phyloP scores from a whole-genome alignment of 2,113 vertebrate species.

The Siniperca chuatsi region DNA sequence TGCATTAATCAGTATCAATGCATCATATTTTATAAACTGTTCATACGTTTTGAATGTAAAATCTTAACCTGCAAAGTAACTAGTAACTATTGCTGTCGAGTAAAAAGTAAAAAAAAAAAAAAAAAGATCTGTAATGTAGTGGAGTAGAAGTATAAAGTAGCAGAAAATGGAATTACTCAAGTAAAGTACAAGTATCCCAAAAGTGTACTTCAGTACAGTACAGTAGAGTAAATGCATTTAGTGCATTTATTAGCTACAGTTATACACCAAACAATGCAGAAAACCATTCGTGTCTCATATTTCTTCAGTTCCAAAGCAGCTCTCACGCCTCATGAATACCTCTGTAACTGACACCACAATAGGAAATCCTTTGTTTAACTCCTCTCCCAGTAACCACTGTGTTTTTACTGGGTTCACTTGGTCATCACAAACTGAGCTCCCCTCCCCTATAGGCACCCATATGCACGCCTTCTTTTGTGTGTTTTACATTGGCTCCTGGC shows the following conservation, averaged over 20 bases:
- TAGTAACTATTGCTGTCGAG: neutral
- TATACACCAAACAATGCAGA: neutral
- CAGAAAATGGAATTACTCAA: neutral
- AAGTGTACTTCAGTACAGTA: neutral
- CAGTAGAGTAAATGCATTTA: neutral
- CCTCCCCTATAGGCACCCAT: constrained; percentile 35
- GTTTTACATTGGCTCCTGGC: constrained; percentile 55
- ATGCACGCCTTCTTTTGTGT: constrained; percentile 18
- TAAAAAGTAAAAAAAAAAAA: neutral
- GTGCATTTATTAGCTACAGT: neutral
- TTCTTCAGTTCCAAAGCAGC: constrained; percentile 20
- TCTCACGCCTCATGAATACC: constrained; percentile 25
- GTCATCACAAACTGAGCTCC: constrained; percentile 34
- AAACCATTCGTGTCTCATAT: constrained; percentile 6
- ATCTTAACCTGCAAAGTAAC: too few relatives aligned
- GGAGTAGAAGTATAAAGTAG: neutral
- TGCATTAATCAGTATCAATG: too few relatives aligned
- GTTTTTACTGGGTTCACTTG: constrained; percentile 63
- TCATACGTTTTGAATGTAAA: too few relatives aligned
- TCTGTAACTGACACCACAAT: constrained; percentile 23
- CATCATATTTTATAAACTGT: neutral
- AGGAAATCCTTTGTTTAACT: constrained; percentile 13
- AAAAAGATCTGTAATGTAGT: neutral
- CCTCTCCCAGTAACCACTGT: constrained; percentile 48
- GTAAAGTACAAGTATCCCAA: neutral